Conservation (phyloP, 30 jellyfish, hydroid and myxozoan species). For the Clytia hemisphaerica region DNA sequence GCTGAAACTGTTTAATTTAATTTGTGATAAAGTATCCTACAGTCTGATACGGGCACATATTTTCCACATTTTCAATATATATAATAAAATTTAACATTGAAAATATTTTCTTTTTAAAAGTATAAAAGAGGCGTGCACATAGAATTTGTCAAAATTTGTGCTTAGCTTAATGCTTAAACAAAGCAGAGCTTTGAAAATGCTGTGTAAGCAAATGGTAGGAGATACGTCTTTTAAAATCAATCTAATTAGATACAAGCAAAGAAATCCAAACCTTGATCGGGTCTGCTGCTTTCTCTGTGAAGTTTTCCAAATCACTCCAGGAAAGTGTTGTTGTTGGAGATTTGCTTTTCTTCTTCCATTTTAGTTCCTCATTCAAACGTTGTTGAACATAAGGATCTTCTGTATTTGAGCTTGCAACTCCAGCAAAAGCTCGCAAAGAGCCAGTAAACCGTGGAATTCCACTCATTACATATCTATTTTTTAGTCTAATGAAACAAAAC, state of each 20-base stretch:
- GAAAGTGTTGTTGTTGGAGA: constrained; percentile 20
- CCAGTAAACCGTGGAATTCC: constrained; percentile 74
- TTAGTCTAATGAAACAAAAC: background rate
- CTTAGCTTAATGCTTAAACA: too few species aligned
- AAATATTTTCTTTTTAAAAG: too few species aligned
- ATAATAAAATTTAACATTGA: too few species aligned
- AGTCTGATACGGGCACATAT: too few species aligned
- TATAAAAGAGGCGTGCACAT: too few species aligned
- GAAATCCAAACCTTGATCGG: background rate
- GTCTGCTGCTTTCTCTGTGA: constrained; percentile 21
- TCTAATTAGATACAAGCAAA: background rate
- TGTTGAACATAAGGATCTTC: constrained; percentile 29
- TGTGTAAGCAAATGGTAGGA: background rate
- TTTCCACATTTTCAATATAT: too few species aligned
- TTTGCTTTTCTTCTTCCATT: constrained; percentile 24
- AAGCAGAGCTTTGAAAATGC: too few species aligned
- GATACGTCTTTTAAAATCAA: background rate
- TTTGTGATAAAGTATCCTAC: background rate
- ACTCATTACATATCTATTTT: constrained; percentile 2
- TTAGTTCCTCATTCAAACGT: constrained; percentile 53
- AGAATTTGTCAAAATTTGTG: too few species aligned
- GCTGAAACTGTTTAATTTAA: background rate
- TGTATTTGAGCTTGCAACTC: constrained; percentile 41
- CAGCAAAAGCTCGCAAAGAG: constrained; percentile 67
- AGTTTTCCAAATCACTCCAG: constrained; percentile 46